Conservation (phyloP, 1,140 invertebrate genomes). For the Leptinotarsa undecemlineata region DNA sequence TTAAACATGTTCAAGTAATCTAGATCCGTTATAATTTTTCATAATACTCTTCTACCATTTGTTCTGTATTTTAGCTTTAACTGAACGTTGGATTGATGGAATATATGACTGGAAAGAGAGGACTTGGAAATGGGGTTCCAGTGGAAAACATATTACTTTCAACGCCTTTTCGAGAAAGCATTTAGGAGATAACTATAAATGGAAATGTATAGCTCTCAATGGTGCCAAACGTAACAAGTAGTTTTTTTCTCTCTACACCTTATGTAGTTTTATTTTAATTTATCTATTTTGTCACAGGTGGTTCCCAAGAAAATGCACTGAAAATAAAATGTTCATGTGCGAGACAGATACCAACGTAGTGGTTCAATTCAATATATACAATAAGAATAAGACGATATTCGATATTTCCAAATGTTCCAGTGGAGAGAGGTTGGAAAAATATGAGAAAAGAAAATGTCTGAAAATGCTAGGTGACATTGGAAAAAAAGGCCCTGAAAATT, state of each 20-base stretch:
- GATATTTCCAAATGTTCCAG: conserved; percentile 17
- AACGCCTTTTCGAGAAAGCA: conserved; percentile 38
- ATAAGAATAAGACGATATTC: conserved; percentile 19
- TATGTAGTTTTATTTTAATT: too few relatives aligned
- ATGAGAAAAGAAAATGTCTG: conserved; percentile 17
- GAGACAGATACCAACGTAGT: conserved; percentile 12
- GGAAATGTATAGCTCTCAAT: conserved; percentile 37
- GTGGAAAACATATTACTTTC: conserved; percentile 57
- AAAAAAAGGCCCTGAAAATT: conserved; percentile 3
- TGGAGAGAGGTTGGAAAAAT: neutral
- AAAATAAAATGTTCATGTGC: conserved; percentile 38
- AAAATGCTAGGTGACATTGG: neutral
- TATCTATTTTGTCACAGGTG: conserved; percentile 30
- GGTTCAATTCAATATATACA: conserved; percentile 15
- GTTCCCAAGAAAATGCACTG: conserved; percentile 33
- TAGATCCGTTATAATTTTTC: too few relatives aligned
- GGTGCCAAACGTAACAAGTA: conserved; percentile 33
- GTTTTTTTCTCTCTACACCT: neutral
- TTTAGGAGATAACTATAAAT: conserved; percentile 30
- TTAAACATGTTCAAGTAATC: too few relatives aligned
- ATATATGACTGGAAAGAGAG: conserved; percentile 69
- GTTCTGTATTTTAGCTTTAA: too few relatives aligned
- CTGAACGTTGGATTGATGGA: conserved; percentile 75
- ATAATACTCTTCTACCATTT: too few relatives aligned
- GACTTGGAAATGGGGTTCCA: conserved; percentile 72